Evolutionary conservation across 1,140 invertebrate genomes (phyloP).

Genomic region (Leptinotarsa defecta): DNA sequence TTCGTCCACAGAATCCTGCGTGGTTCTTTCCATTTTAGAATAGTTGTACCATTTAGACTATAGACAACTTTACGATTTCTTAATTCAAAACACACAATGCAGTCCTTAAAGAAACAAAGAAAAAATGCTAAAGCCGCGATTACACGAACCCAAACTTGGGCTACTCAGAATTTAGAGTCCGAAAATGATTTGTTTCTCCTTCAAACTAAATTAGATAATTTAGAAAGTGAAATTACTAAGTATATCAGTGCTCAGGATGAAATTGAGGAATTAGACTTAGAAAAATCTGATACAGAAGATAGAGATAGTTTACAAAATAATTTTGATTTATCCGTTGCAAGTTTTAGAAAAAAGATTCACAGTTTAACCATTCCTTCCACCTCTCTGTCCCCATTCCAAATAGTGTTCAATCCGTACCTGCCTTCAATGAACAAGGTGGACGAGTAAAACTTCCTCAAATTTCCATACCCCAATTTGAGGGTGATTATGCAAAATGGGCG

Average conservation of each 20-base stretch:
- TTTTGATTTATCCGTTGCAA: constrained; percentile 2
- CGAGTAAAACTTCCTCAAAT: constrained; percentile 24
- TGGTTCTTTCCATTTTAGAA: not conserved
- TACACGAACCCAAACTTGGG: not conserved
- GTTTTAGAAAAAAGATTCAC: not conserved
- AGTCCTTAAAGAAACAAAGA: not conserved
- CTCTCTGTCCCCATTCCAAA: not conserved
- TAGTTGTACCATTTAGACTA: not conserved
- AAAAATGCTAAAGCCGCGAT: constrained; percentile 4
- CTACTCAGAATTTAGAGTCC: constrained; percentile 1
- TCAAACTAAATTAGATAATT: not conserved
- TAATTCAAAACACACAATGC: constrained; percentile 2
- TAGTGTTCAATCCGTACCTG: not conserved
- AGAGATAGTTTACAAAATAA: not conserved
- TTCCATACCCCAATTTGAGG: constrained; percentile 11
- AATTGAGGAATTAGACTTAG: not conserved
- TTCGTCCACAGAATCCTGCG: not conserved
- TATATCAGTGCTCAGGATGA: not conserved
- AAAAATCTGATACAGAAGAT: not conserved
- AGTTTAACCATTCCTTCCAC: not conserved
- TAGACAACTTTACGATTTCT: not conserved
- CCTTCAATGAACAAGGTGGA: not conserved
- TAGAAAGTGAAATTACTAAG: not conserved
- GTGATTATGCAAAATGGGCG: constrained; percentile 11
- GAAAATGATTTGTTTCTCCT: not conserved